Evolutionary conservation across 2,113 vertebrate genomes (phyloP).

Genomic region (Sceloporus undulatus): DNA sequence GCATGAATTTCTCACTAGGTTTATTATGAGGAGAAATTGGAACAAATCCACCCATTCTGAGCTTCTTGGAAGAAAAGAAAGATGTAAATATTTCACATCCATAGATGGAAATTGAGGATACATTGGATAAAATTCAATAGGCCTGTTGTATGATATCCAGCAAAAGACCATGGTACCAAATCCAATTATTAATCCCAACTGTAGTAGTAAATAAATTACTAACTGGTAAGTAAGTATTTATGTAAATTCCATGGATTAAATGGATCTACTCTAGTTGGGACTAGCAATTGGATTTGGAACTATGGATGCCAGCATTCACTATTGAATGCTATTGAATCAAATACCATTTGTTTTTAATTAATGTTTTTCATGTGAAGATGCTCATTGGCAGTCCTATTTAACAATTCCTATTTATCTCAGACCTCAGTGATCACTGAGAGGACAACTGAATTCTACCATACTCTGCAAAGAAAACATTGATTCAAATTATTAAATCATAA

Average conservation of each 20-base stretch:
- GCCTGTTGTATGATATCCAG: no score
- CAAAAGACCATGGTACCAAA: neutral
- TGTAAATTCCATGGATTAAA: no score
- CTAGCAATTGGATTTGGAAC: no score
- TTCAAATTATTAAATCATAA: no score
- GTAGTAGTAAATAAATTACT: no score
- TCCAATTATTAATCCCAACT: neutral
- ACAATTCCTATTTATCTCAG: neutral
- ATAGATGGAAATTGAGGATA: no score
- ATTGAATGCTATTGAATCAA: neutral
- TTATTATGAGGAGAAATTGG: neutral
- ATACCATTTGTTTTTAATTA: neutral
- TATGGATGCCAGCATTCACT: neutral
- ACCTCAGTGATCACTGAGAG: neutral
- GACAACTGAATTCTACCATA: neutral
- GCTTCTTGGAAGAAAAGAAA: no score
- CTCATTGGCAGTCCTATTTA: neutral
- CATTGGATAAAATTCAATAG: no score
- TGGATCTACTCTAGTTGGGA: no score
- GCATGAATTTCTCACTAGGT: neutral
- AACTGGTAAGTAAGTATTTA: no score
- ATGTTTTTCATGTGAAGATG: conserved; percentile 1
- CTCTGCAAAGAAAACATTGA: neutral
- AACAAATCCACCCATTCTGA: neutral
- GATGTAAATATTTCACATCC: no score